Percentiles rank a stretch among this genome's conserved stretches.
phyloP scores from a whole-genome alignment of 2,888 invertebrate species.

The Agrotis segetum region DNA sequence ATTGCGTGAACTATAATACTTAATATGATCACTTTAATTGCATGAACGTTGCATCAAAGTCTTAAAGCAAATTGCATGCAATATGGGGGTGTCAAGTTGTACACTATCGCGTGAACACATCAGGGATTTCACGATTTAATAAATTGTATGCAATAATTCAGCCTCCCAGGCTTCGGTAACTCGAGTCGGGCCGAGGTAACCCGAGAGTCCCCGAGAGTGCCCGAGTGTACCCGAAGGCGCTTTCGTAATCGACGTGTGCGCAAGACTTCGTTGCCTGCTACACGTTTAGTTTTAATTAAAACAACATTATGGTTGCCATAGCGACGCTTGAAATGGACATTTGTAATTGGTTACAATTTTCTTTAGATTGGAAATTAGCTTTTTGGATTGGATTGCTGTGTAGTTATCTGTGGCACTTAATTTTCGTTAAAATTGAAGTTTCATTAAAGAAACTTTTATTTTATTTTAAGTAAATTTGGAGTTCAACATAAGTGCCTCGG shows the following conservation, averaged over 20 bases:
- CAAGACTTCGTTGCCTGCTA: slow-evolving; percentile 32
- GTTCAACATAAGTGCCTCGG: background rate
- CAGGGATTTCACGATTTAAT: slow-evolving; percentile 59
- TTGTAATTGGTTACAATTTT: slow-evolving; percentile 47
- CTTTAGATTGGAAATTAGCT: slow-evolving; percentile 37
- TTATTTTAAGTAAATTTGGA: background rate
- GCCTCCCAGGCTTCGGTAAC: slow-evolving; percentile 56
- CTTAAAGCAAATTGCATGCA: slow-evolving; percentile 40
- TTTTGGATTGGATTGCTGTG: slow-evolving; percentile 16
- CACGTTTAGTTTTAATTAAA: slow-evolving; percentile 61
- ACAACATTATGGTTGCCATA: slow-evolving; percentile 44
- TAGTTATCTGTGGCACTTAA: background rate
- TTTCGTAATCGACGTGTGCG: slow-evolving; percentile 57
- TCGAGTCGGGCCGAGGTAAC: slow-evolving; percentile 55
- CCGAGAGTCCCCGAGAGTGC: slow-evolving; percentile 55
- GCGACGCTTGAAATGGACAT: slow-evolving; percentile 26
- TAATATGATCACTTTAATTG: slow-evolving; percentile 46
- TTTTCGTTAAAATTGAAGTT: slow-evolving; percentile 3
- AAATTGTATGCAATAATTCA: slow-evolving; percentile 60
- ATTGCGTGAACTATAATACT: slow-evolving; percentile 23
- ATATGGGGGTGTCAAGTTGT: slow-evolving; percentile 51
- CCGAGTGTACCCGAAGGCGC: slow-evolving; percentile 50
- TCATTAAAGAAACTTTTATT: background rate
- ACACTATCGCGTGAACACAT: slow-evolving; percentile 53
- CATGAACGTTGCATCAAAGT: slow-evolving; percentile 45